phyloP scores from a whole-genome alignment of 2,797 vertebrate species.

The Smutsia temminckii region DNA sequence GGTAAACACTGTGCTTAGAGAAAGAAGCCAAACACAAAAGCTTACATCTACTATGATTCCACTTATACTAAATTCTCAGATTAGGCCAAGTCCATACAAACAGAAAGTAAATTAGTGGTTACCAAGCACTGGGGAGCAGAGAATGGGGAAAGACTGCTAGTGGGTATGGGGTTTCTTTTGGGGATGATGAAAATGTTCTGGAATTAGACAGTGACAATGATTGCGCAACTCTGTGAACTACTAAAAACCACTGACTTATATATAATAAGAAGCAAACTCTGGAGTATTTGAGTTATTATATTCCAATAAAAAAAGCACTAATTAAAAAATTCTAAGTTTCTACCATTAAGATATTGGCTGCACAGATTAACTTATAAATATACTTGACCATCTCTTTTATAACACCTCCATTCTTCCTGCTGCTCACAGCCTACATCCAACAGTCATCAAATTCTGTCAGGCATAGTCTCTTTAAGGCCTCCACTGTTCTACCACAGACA shows the following conservation, averaged over 20 bases:
- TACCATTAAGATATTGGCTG: background rate
- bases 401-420: rapidly evolving
- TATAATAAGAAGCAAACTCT: background rate
- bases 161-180: background rate
- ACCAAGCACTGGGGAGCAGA: background rate
- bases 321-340: background rate
- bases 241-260: background rate
- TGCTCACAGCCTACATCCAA: background rate
- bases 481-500: background rate
- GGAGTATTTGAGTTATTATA: background rate
- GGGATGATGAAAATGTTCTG: background rate
- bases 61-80: background rate
- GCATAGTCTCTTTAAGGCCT: background rate
- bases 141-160: background rate
- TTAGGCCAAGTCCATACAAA: background rate
- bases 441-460: background rate
- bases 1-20: background rate
- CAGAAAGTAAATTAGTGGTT: background rate
- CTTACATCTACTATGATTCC: background rate
- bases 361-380: background rate
- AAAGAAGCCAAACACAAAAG: background rate
- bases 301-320: background rate
- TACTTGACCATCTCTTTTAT: background rate
- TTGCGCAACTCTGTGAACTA: background rate
- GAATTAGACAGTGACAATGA: background rate